Conservation (phyloP, 1,140 invertebrate species). For the Calliopsis andreniformis region DNA sequence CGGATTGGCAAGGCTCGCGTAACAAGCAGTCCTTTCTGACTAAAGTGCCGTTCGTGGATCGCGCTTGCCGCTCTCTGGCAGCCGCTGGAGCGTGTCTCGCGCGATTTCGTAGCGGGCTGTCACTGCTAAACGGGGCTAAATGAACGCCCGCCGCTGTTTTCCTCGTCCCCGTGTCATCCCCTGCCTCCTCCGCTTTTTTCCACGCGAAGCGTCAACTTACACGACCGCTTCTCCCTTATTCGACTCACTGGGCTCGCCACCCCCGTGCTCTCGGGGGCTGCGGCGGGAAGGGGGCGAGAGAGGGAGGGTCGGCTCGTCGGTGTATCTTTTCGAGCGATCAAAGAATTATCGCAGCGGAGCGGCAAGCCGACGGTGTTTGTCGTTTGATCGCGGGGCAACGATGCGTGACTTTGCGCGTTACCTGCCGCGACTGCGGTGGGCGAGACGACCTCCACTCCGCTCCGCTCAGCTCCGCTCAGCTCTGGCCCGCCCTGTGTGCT, state of each 20-base stretch:
- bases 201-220: constrained; percentile 47
- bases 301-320: constrained; percentile 42
- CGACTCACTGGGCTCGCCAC: constrained; percentile 32
- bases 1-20: not conserved
- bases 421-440: constrained; percentile 22
- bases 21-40: constrained; percentile 14
- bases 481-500: not conserved
- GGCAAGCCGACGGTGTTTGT: constrained; percentile 67
- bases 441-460: constrained; percentile 24
- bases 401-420: constrained; percentile 64
- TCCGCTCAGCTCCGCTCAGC: constrained; percentile 22
- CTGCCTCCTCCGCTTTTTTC: constrained; percentile 2
- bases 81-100: constrained; percentile 20
- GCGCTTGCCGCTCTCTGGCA: not conserved
- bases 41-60: constrained; percentile 30
- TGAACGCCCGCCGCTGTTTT: constrained; percentile 8
- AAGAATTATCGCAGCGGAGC: constrained; percentile 75
- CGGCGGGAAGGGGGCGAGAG: not conserved
- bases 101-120: constrained; percentile 25
- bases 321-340: constrained; percentile 76
- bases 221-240: constrained; percentile 46
- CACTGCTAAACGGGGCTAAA: constrained; percentile 40
- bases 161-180: not conserved
- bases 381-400: constrained; percentile 73
- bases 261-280: not conserved